Evolutionary conservation across 1,140 invertebrate genomes (phyloP), one percentile per base, ranked within the genome.

Genomic region (Papilio polyxenes): DNA sequence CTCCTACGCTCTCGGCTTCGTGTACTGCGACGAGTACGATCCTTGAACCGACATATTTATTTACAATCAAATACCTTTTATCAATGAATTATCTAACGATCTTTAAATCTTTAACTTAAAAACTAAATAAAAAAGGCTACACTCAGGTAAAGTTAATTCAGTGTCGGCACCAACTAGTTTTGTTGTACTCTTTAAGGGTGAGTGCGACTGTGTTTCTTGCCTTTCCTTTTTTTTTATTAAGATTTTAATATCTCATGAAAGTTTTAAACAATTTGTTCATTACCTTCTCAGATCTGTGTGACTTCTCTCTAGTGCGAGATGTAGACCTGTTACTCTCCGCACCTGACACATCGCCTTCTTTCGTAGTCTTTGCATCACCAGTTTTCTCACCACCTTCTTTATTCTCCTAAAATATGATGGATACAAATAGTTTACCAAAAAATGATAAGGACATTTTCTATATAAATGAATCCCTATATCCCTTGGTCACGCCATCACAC

Each of bases 291-390:
- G 92, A 92, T 1, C 90, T 85, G 69, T 89, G 87, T 0, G 92
- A 91, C 82, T 93, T 94, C 65, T 93, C 93, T 23, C 93, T 85
- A 0, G 90, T 90, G 13, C 89, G 86, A n/a, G 93, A 93, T 0
- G 87, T 86, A 7, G 93, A 92, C 40, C 92, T 81, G 2, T 83
- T 87, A 80, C 90, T 92, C 31, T 93, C 93, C 9, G 84, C 89
- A 8, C 90, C 92, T 3, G 91, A 91, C 5, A 86, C 81, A n/a
- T 93, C 91, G 4, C 85, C 91, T 0, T 93, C 92, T 81, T 91
- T 92, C 49, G 89, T 93, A 10, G 56, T 15, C 83, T 91, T 92
- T 7, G 40, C 0, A 59, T 93, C 91, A 53, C 65, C 83, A 72
- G 51, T 40, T 62, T 89, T 92, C 31, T 92, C 89, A 8, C 9